Evolutionary conservation across 2,113 vertebrate genomes (phyloP).

Genomic region (Barbus barbus): DNA sequence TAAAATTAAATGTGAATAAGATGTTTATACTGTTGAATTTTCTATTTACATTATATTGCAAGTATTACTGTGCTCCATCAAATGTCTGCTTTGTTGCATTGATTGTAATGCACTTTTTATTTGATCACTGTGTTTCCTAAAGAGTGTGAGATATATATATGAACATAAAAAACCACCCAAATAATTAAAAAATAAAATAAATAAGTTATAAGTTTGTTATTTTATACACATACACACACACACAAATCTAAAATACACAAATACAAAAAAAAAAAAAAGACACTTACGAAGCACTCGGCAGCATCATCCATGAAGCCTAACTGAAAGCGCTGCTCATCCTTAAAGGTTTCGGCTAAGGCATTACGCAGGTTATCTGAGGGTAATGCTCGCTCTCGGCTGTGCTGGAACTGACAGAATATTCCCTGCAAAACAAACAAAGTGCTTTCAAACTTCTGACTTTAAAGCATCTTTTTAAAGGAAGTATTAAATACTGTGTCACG

Average conservation of each 20-base stretch:
- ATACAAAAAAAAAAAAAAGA: conserved; percentile 25
- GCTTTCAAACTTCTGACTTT: background rate
- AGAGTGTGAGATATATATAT: too few relatives aligned
- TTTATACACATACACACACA: too few relatives aligned
- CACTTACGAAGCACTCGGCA: conserved; percentile 97
- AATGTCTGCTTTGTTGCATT: background rate
- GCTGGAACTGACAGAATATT: conserved; percentile 94
- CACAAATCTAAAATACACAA: background rate
- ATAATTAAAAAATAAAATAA: too few relatives aligned
- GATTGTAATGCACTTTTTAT: background rate
- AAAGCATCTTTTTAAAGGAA: background rate
- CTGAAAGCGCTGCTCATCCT: conserved; percentile 96
- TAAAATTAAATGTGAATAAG: background rate
- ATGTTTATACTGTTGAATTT: background rate
- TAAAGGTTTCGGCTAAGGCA: conserved; percentile 95
- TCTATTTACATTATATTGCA: background rate
- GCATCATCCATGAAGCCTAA: conserved; percentile 98
- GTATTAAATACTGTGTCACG: background rate
- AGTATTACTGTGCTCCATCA: background rate
- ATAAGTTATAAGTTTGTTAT: too few relatives aligned
- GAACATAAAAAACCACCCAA: too few relatives aligned
- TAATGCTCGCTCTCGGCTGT: conserved; percentile 92
- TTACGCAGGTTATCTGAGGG: conserved; percentile 93
- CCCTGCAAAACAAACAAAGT: conserved; percentile 71
- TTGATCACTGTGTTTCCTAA: too few relatives aligned